phyloP scores from a whole-genome alignment of 30 jellyfish, hydroid and myxozoan species.

The Aurelia aurita complex sp. Pacific region DNA sequence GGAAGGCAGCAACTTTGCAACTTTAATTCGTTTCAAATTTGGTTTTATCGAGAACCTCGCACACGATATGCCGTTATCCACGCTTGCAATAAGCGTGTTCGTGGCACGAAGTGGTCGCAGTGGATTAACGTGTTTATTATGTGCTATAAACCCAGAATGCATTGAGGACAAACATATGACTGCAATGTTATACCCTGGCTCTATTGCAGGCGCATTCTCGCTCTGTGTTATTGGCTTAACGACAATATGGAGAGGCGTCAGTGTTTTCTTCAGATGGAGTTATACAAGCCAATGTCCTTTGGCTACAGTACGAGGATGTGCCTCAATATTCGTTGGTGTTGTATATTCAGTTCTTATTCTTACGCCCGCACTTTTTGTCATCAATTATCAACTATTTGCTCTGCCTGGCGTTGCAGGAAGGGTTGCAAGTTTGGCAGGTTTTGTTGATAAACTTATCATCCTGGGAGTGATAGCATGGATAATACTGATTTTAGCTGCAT shows the following conservation, averaged over 20 bases:
- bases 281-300: constrained; percentile 59
- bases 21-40: constrained; percentile 17
- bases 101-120: constrained; percentile 33
- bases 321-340: constrained; percentile 56
- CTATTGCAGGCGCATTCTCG: constrained; percentile 10
- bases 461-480: constrained; percentile 51
- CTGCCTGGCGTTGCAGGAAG: constrained; percentile 19
- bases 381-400: constrained; percentile 26
- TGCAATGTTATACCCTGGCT: neutral
- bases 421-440: constrained; percentile 1
- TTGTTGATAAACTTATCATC: constrained; percentile 40
- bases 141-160: constrained; percentile 36
- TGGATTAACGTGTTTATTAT: constrained; percentile 53
- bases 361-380: constrained; percentile 49
- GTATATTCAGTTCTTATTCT: constrained; percentile 35
- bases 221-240: constrained; percentile 34
- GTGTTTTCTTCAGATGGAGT: constrained; percentile 63
- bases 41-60: constrained; percentile 48
- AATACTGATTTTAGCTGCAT: constrained; percentile 5
- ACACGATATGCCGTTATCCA: constrained; percentile 61
- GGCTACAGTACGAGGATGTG: constrained; percentile 58
- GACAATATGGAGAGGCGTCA: constrained; percentile 56
- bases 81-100: constrained; percentile 35
- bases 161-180: constrained; percentile 13
- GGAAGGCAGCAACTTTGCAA: constrained; percentile 6